Conservation (phyloP, 2,113 vertebrate species). For the Tetraodon nigroviridis region DNA sequence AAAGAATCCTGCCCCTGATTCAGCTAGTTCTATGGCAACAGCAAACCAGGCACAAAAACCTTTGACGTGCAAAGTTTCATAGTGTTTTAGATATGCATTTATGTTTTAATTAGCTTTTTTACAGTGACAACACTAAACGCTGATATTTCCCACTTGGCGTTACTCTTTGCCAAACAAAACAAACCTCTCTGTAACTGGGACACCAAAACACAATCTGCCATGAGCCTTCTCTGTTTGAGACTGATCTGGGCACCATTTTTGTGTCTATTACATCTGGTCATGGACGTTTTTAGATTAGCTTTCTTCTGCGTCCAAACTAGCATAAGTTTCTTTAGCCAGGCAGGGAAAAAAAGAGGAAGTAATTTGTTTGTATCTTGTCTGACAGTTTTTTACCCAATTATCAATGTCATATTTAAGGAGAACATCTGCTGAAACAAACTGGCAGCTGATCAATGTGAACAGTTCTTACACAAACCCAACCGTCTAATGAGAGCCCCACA, state of each 20-base stretch:
- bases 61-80: too few relatives aligned
- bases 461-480: slow-evolving; percentile 42
- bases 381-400: slow-evolving; percentile 52
- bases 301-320: slow-evolving; percentile 15
- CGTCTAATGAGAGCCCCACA: slow-evolving; percentile 46
- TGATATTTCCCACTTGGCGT: slow-evolving; percentile 8
- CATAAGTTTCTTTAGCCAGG: slow-evolving; percentile 10
- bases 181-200: slow-evolving; percentile 24
- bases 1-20: too few relatives aligned
- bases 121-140: not conserved
- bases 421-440: slow-evolving; percentile 58
- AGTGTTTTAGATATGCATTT: not conserved
- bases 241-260: slow-evolving; percentile 2
- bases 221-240: not conserved
- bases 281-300: slow-evolving; percentile 12
- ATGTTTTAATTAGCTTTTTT: not conserved
- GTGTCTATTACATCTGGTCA: slow-evolving; percentile 19
- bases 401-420: slow-evolving; percentile 43
- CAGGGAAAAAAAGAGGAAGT: slow-evolving; percentile 31
- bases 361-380: slow-evolving; percentile 28
- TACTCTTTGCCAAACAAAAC: slow-evolving; percentile 26
- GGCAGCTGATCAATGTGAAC: slow-evolving; percentile 57
- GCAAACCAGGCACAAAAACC: too few relatives aligned
- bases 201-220: slow-evolving; percentile 30
- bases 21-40: too few relatives aligned